These are phyloP conservation scores for Charadrius vociferus DNA, from an alignment of 2,113 vertebrate genomes.

Conservation along the genomic window DNA sequence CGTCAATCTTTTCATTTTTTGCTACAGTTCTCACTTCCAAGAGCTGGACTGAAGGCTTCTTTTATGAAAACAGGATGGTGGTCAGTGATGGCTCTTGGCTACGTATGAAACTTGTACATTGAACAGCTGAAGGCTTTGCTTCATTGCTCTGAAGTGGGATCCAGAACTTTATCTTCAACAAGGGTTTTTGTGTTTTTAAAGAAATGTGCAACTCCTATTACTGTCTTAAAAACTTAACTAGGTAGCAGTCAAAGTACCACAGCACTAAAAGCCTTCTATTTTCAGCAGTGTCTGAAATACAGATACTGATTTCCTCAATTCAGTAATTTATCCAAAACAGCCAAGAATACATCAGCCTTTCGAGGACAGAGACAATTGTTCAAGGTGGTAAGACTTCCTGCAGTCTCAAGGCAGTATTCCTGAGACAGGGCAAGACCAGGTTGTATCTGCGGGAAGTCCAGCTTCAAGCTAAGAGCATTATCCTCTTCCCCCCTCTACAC, in stretches of 20 bases:
- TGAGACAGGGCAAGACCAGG: background rate
- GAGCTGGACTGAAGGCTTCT: background rate
- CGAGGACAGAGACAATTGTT: background rate
- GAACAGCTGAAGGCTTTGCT: background rate
- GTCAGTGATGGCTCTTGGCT: background rate
- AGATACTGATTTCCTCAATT: background rate
- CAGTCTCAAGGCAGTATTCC: background rate
- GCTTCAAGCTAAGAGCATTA: background rate
- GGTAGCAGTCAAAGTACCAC: background rate
- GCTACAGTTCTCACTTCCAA: background rate
- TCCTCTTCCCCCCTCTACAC: background rate
- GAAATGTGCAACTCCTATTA: rapidly evolving
- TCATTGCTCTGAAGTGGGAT: background rate
- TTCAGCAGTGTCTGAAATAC: background rate
- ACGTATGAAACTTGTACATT: background rate
- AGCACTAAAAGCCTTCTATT: background rate
- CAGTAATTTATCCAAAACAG: background rate
- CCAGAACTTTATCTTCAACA: background rate
- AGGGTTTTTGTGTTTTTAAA: background rate
- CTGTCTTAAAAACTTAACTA: background rate
- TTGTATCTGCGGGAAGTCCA: rapidly evolving
- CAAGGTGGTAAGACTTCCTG: background rate
- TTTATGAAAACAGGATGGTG: background rate
- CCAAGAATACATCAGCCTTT: background rate
- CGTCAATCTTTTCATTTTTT: background rate